A percentile compares a stretch with the other conserved stretches of the same genome.
These are phyloP conservation scores for Heliconius hewitsoni DNA, from an alignment of 1,140 invertebrate species.

Conservation along the genomic window DNA sequence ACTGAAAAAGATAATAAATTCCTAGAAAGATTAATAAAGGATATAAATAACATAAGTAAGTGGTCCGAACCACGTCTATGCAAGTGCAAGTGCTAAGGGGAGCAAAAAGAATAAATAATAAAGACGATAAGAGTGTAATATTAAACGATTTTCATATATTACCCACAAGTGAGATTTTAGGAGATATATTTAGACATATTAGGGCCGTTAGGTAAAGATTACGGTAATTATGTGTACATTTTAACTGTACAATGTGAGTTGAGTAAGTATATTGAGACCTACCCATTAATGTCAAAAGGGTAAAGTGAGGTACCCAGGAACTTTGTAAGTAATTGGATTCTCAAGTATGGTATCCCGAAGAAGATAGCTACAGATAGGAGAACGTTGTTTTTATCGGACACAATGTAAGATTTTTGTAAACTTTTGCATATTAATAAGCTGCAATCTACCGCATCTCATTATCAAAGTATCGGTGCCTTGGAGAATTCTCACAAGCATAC, in stretches of 20 bases:
- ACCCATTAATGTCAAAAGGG: slow-evolving; percentile 23
- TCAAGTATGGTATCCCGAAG: too few relatives aligned
- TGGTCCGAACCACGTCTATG: slow-evolving; percentile 20
- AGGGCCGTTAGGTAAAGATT: background rate
- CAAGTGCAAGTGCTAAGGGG: background rate
- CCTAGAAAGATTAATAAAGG: too few relatives aligned
- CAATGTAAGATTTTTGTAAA: slow-evolving; percentile 35
- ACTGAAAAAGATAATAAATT: too few relatives aligned
- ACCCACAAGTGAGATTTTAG: slow-evolving; percentile 41
- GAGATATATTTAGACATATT: slow-evolving; percentile 35
- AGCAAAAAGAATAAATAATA: slow-evolving; percentile 32
- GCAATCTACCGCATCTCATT: background rate
- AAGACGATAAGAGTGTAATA: slow-evolving; percentile 34
- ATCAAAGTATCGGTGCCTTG: too few relatives aligned
- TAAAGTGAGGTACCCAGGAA: too few relatives aligned
- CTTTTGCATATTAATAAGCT: slow-evolving; percentile 30
- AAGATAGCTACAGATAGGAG: slow-evolving; percentile 25
- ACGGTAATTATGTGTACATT: slow-evolving; percentile 18
- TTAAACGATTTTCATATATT: slow-evolving; percentile 40
- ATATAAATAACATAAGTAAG: too few relatives aligned
- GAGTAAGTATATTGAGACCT: slow-evolving; percentile 41
- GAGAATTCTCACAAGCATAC: too few relatives aligned
- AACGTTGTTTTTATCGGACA: slow-evolving; percentile 35
- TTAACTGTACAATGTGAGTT: slow-evolving; percentile 41
- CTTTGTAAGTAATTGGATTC: too few relatives aligned